phyloP scores from a whole-genome alignment of 2,888 invertebrate genomes.

The Artemia sp. region DNA sequence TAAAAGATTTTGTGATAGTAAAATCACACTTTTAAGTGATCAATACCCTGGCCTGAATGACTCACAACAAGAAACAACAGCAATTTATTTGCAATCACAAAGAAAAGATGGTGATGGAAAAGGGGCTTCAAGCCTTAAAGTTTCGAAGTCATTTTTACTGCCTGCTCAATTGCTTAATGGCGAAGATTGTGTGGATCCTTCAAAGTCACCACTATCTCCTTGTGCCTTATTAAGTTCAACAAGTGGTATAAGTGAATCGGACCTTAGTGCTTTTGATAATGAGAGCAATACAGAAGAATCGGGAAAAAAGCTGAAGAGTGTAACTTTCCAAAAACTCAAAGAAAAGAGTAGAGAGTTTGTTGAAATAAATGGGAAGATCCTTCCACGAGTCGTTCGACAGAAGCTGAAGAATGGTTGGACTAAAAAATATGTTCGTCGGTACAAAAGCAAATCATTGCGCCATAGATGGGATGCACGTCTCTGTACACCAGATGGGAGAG shows the following conservation, averaged over 20 bases:
- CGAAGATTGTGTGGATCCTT: no score
- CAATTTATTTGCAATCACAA: no score
- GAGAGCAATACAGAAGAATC: neutral
- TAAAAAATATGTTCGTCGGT: constrained; percentile 20
- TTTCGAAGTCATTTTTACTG: no score
- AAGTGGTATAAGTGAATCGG: neutral
- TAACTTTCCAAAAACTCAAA: constrained; percentile 2
- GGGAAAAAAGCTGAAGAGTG: neutral
- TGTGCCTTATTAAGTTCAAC: neutral
- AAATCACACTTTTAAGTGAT: no score
- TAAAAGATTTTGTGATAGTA: no score
- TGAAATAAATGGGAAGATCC: constrained; percentile 10
- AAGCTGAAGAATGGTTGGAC: constrained; percentile 20
- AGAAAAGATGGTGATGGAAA: no score
- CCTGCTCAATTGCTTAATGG: no score
- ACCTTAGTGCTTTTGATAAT: constrained; percentile 13
- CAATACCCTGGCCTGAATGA: no score
- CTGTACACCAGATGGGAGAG: constrained; percentile 18
- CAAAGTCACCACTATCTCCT: no score
- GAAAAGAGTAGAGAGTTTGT: constrained; percentile 8
- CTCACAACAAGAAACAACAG: no score
- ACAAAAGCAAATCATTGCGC: neutral
- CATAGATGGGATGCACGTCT: constrained; percentile 21
- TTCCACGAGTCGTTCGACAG: constrained; percentile 16
- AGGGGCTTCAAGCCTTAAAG: no score